Conservation (phyloP, 2,113 vertebrate species). For the Psilopogon haemacephalus region DNA sequence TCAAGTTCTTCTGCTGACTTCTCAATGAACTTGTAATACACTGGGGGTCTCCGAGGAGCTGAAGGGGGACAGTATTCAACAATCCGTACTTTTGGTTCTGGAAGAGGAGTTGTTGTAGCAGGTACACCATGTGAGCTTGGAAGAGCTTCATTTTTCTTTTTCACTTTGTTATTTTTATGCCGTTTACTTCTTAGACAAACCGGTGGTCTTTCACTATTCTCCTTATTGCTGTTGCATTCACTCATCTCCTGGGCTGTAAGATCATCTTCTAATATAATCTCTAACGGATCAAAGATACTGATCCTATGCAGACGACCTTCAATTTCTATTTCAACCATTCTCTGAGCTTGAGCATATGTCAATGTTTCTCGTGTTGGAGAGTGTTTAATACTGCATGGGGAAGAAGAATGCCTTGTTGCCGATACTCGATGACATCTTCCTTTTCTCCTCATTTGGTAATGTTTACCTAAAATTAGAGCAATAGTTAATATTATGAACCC, state of each 20-base stretch:
- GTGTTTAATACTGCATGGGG: constrained; percentile 88
- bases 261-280: constrained; percentile 90
- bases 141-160: constrained; percentile 86
- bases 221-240: constrained; percentile 97
- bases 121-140: constrained; percentile 75
- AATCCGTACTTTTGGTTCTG: constrained; percentile 89
- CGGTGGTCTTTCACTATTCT: constrained; percentile 89
- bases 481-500: background rate
- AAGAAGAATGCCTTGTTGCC: constrained; percentile 85
- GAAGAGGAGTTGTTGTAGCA: constrained; percentile 71
- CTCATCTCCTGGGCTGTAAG: constrained; percentile 93
- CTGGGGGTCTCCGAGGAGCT: constrained; percentile 82
- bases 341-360: constrained; percentile 95
- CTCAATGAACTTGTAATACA: constrained; percentile 89
- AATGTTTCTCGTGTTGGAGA: constrained; percentile 92
- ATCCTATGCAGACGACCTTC: constrained; percentile 92
- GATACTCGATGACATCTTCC: constrained; percentile 88
- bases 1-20: constrained; percentile 94
- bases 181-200: constrained; percentile 84
- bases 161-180: constrained; percentile 86
- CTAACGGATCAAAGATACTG: constrained; percentile 92
- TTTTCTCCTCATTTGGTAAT: constrained; percentile 94
- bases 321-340: constrained; percentile 96
- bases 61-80: constrained; percentile 95
- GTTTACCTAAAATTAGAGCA: constrained; percentile 71